Evolutionary conservation across 2,797 vertebrate species (phyloP).

Genomic region (Spinibarbus caldwelli): DNA sequence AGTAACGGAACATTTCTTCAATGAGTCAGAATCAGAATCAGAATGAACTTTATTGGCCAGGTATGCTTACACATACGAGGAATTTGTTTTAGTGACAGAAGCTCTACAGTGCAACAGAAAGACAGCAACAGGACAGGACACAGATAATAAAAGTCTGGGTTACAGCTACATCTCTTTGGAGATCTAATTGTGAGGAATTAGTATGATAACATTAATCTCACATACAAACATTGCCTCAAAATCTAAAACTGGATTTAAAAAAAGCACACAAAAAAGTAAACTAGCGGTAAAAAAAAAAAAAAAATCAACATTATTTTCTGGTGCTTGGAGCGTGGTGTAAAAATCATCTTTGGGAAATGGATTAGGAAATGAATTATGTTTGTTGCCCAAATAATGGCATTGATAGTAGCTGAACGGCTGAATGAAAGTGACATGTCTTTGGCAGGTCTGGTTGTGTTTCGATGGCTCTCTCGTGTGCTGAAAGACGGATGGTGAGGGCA

Average conservation of each 20-base stretch:
- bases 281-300: background rate
- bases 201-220: background rate
- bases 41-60: no score
- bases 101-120: no score
- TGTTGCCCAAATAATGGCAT: no score
- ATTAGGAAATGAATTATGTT: background rate
- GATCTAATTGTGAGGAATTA: background rate
- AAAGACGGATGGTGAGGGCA: background rate
- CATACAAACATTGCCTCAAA: background rate
- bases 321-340: background rate
- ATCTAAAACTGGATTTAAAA: background rate
- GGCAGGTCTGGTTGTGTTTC: background rate
- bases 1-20: no score
- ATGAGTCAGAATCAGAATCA: no score
- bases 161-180: background rate
- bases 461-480: background rate
- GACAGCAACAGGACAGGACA: no score
- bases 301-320: background rate
- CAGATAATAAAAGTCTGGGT: no score
- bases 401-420: no score
- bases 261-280: background rate
- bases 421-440: background rate
- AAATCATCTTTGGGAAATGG: background rate
- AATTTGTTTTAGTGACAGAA: no score
- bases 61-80: no score